Conservation (phyloP, 2,888 invertebrate species). For the Pachydiplax longipennis region DNA sequence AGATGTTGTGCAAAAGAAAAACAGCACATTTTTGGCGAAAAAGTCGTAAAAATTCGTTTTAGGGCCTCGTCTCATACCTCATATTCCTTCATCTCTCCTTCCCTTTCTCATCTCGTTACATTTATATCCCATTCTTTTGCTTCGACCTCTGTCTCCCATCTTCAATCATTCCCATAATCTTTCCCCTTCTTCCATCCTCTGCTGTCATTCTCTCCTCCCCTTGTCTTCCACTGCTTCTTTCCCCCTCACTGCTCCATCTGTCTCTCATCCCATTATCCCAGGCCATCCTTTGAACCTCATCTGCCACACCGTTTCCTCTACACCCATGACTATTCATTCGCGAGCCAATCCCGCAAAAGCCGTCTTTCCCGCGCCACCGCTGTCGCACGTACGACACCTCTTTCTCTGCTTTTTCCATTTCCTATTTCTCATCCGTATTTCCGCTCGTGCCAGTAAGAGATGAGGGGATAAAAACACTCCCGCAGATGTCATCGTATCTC, state of each 20-base stretch:
- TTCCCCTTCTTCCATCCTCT: not conserved
- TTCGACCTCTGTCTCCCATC: not conserved
- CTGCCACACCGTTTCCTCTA: not conserved
- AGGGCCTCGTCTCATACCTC: no score
- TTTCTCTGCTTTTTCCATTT: not conserved
- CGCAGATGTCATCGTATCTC: not conserved
- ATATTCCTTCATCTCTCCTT: not conserved
- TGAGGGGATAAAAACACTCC: not conserved
- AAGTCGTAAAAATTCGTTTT: no score
- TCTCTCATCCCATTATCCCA: not conserved
- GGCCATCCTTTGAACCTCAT: not conserved
- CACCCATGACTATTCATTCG: conserved; percentile 35
- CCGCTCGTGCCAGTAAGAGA: not conserved
- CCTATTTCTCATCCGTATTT: not conserved
- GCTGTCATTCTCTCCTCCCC: not conserved
- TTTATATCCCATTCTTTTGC: not conserved
- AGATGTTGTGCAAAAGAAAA: no score
- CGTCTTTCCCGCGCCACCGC: not conserved
- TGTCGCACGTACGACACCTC: not conserved
- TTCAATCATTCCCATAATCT: not conserved
- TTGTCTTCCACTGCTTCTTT: no score
- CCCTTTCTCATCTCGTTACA: not conserved
- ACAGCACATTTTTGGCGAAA: no score
- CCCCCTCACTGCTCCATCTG: not conserved
- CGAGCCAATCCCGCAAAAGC: conserved; percentile 17